Evolutionary conservation across 2,113 vertebrate genomes (phyloP), one percentile per base, ranked within the genome.

Genomic region (Miniopterus natalensis): DNA sequence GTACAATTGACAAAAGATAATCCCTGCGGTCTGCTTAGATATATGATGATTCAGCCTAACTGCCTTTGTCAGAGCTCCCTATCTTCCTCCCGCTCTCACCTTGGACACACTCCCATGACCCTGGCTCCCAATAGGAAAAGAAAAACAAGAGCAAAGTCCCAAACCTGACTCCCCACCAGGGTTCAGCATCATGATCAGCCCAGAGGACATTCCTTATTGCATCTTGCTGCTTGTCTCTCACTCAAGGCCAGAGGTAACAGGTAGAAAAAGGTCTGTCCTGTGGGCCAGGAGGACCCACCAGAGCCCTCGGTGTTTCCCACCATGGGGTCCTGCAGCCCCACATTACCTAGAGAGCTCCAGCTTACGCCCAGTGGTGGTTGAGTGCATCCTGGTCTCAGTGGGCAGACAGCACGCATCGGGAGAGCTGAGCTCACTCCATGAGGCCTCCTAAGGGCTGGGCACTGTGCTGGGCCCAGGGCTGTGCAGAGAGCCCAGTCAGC

Each of bases 1-100:
- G 6, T 6, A 53, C 81, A 90, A 57, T 36, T 65, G 88, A 96
- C 96, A 95, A 96, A 96, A 68, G 66, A 36, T 61, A 25, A 47
- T 14, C 66, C 83, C 45, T 66, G 59, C 87, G 29, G 68, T 25
- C 70, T 14, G 21, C 31, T 45, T 6, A 70, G 42, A 51, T 45
- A 29, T 25, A 13, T 5, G 31, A 81, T 71, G 83, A 96, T 31
- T 96, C 87, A 80, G 80, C 74, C 73, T 49, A 6, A 1, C 18
- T 36, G 57, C 70, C 15, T 49, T 45, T 18, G 36, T 75, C 61
- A 90, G 63, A 84, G 59, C 7, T 65, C 31, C 66, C 36, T 11
- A 36, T 65, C 80, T 73, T 75, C 74, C 25, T 90, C 93, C 45
- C 15, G 15, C 61, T 51, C 65, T 40, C 40, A 90, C 78, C 88